Evolutionary conservation across 2,113 vertebrate genomes (phyloP).

Genomic region (Sciurus niger): DNA sequence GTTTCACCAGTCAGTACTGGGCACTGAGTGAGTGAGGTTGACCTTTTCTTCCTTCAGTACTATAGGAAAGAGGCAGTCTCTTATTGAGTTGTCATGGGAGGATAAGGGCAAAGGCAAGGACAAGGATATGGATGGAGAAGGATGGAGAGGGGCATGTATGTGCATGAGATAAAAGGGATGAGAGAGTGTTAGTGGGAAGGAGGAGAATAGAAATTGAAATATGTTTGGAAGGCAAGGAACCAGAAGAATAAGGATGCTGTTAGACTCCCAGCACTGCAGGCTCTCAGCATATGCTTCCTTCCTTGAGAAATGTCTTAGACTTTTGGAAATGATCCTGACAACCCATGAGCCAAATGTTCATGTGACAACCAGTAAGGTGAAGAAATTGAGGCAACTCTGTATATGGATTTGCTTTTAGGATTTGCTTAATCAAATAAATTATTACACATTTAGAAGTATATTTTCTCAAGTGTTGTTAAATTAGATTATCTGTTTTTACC

Average conservation of each 20-base stretch:
- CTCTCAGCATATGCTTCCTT: not conserved
- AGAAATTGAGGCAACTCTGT: not conserved
- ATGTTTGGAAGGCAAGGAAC: no score
- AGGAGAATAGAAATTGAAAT: not conserved
- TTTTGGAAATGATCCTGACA: not conserved
- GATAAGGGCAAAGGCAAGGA: not conserved
- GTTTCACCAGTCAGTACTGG: not conserved
- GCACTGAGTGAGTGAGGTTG: not conserved
- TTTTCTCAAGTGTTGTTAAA: not conserved
- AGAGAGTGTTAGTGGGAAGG: not conserved
- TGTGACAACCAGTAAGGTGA: no score
- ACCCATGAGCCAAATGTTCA: rapidly evolving
- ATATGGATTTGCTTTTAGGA: not conserved
- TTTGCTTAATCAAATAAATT: not conserved
- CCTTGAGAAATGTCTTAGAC: not conserved
- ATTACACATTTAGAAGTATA: not conserved
- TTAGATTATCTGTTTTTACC: not conserved
- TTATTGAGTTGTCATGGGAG: not conserved
- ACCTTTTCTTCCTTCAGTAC: not conserved
- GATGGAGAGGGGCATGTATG: not conserved
- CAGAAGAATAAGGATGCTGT: not conserved
- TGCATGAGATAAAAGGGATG: no score
- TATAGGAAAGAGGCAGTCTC: not conserved
- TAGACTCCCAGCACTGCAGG: not conserved
- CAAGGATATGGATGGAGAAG: not conserved